Base-by-base conservation (phyloP, 2,888 invertebrate species). In the Gandaritis pyraliata region DNA sequence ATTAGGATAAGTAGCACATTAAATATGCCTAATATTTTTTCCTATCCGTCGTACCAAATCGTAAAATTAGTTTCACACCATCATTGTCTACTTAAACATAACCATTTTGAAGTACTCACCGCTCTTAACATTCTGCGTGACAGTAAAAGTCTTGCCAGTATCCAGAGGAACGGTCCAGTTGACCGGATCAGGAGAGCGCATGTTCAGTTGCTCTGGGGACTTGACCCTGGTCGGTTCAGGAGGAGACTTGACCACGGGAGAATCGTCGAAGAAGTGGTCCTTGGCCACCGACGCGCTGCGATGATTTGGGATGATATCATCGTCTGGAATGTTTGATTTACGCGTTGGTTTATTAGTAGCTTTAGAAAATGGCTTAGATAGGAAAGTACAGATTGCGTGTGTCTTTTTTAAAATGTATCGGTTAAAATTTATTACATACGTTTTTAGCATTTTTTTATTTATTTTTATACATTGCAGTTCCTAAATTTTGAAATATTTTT, bases 151-250 rank as follows among this genome's bases (percentile, higher is more conserved):
- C 93, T 97, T 97, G 76, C 97, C 97, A 72, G 97, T 98, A 88
- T 98, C 98, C 80, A 98, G 93, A 57, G 98, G 97, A 65, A 98
- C 97, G 53, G 97, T 98, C 98, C 98, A 98, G 90, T 97, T 97
- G 77, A 98, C 98, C 54, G 98, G 98, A 90, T 98, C 98, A 12
- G 98, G 98, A 16, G 97, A 97, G 72, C 97, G 94, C 95, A 97
- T 97, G 83, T 97, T 95, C 89, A 97, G 96, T 86, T 97, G 97
- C 83, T 98, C 98, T 0, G 98, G 98, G 11, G 97, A 97, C 88
- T 98, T 98, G 65, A 98, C 97, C 78, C 98, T 93, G 48, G 98
- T 98, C 47, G 98, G 97, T 81, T 98, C 98, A 49, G 98, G 97
- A 0, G 98, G 98, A 16, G 97, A 97, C 87, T 98, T 98, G 30